Evolutionary conservation across 2,113 vertebrate genomes (phyloP).

Genomic region (Peromyscus maniculatus): DNA sequence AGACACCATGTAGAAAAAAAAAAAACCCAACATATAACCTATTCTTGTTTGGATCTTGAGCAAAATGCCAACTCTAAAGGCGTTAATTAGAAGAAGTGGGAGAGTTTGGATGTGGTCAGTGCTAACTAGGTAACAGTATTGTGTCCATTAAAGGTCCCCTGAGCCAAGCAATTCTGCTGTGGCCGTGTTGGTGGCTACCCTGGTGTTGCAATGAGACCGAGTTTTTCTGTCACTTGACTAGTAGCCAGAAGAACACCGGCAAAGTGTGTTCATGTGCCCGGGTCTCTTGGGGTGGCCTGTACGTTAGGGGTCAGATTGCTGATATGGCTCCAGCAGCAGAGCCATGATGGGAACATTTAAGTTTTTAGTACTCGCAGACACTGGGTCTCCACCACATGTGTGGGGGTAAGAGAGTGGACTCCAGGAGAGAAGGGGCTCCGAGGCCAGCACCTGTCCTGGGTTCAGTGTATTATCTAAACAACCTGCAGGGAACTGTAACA

Average conservation of each 20-base stretch:
- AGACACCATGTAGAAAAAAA: neutral
- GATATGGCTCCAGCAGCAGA: neutral
- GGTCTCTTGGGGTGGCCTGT: neutral
- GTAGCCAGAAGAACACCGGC: neutral
- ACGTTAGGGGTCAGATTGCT: no score
- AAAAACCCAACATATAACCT: neutral
- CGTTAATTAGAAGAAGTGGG: neutral
- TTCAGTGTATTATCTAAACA: neutral
- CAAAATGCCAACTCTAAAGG: neutral
- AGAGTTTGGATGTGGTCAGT: neutral
- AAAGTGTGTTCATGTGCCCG: fast-evolving
- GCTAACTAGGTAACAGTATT: neutral
- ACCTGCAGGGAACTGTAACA: neutral
- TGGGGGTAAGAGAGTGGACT: neutral
- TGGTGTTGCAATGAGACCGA: neutral
- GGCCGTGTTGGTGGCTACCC: neutral
- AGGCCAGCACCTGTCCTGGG: neutral
- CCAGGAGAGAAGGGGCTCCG: neutral
- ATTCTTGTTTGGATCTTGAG: neutral
- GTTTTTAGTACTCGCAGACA: neutral
- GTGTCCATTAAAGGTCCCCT: neutral
- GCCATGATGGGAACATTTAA: neutral
- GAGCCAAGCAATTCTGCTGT: neutral
- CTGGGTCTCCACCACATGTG: neutral
- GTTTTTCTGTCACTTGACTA: neutral